Percentiles rank a stretch among this genome's conserved stretches.
Conservation (phyloP, 2,113 vertebrate species). For the Tachysurus fulvidraco region DNA sequence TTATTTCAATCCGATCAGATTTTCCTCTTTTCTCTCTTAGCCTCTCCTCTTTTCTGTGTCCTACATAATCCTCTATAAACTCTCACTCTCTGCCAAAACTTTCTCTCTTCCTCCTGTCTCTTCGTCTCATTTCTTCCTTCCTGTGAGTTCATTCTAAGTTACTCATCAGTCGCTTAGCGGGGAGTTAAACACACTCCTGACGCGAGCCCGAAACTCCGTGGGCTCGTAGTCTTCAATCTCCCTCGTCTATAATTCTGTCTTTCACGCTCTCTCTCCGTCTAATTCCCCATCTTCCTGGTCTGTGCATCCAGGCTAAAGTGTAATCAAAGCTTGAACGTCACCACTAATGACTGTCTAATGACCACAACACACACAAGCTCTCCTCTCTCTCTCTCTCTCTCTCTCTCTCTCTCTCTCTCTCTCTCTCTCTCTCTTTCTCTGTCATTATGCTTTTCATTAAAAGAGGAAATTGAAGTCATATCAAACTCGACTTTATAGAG, state of each 20-base stretch:
- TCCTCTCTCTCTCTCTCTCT: background rate
- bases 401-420: constrained; percentile 5
- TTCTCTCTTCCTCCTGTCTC: background rate
- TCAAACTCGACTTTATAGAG: constrained; percentile 35
- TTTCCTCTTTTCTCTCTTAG: background rate
- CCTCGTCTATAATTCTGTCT: background rate
- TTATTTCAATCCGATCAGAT: background rate
- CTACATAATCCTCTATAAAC: background rate
- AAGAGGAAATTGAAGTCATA: constrained; percentile 40
- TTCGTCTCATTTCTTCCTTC: background rate
- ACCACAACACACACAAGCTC: constrained; percentile 33
- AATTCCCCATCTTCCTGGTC: constrained; percentile 18
- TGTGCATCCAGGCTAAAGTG: constrained; percentile 29
- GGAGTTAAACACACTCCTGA: constrained; percentile 1
- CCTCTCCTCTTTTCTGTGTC: background rate
- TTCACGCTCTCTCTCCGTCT: constrained; percentile 19
- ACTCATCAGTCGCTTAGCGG: constrained; percentile 2
- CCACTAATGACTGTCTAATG: constrained; percentile 46
- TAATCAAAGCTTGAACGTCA: constrained; percentile 32
- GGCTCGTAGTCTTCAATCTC: constrained; percentile 8
- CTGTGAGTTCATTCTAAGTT: background rate
- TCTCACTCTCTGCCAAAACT: background rate
- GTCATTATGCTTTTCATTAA: constrained; percentile 51
- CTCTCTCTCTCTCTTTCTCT: constrained; percentile 13
- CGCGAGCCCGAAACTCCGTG: too few relatives aligned